Percentiles rank a stretch among this genome's conserved stretches.
Conservation (phyloP, 64 coral and sea anemone genomes). For the Actinia equina region DNA sequence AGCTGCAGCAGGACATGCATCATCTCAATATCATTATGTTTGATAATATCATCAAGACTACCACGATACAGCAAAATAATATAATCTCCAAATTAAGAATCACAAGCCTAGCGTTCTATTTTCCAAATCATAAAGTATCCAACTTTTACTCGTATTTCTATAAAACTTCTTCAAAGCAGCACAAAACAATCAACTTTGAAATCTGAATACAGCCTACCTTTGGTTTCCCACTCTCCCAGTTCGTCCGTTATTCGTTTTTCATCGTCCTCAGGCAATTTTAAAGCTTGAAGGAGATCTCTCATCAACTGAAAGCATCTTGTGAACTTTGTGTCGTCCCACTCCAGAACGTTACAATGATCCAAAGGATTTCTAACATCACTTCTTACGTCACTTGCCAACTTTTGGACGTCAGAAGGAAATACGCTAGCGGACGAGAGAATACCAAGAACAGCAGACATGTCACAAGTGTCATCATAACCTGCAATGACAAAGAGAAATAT, state of each 20-base stretch:
- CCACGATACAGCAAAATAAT: too few species aligned
- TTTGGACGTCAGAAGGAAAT: constrained; percentile 33
- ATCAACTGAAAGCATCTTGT: constrained; percentile 40
- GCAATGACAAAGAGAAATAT: not conserved
- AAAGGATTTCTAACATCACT: constrained; percentile 45
- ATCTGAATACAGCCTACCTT: constrained; percentile 13
- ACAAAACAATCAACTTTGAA: too few species aligned
- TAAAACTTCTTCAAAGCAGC: too few species aligned
- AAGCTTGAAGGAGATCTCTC: constrained; percentile 14
- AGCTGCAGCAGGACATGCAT: too few species aligned
- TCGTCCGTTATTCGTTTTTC: constrained; percentile 3
- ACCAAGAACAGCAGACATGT: constrained; percentile 61
- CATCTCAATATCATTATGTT: too few species aligned
- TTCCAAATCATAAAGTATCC: too few species aligned
- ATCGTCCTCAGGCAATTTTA: constrained; percentile 25
- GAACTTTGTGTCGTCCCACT: constrained; percentile 32
- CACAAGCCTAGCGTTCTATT: too few species aligned
- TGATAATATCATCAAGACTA: too few species aligned
- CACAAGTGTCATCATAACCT: constrained; percentile 56
- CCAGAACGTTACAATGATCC: constrained; percentile 45
- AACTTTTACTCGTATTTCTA: too few species aligned
- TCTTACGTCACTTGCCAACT: constrained; percentile 26
- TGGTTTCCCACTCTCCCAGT: constrained; percentile 54
- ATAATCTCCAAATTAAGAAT: too few species aligned
- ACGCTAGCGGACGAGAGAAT: constrained; percentile 32